Base-by-base conservation (phyloP, 2,888 invertebrate species). In the Leptodirus hochenwartii region DNA sequence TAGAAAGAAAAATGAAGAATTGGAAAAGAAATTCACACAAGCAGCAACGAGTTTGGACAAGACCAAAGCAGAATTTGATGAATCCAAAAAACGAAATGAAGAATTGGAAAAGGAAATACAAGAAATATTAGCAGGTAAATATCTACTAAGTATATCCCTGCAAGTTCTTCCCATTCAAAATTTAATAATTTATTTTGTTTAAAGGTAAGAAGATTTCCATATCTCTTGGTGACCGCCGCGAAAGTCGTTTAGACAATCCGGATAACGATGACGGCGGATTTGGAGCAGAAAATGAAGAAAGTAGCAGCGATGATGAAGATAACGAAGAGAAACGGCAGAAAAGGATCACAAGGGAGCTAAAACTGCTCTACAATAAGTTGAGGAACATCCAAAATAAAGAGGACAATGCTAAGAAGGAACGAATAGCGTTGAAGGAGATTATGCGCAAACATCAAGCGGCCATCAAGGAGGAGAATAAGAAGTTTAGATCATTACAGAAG, bases 401-500 rank as follows among this genome's bases (percentile, higher is more conserved):
- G 38, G 60, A 60, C 35, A 66, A 75, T 36, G 80, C 84, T 42
- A 74, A 75, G 46, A 74, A 73, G 47, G 88, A 88, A 46, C 61
- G 85, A 37, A 64, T 70, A 45, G 78, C 68, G 9, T 63, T 81
- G 31, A 79, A 79, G 44, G 75, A 78, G 47, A 70, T 80, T 32
- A 71, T 85, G 48, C 82, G 79, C 46, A 81, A 79, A 46, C 74
- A 81, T 50, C 81, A 82, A 43, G 64, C 67, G 5, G 65, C 74
- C 30, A 64, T 82, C 30, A 77, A 72, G 43, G 76, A 77, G 22
- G 85, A 82, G 44, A 80, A 78, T 47, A 74, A 74, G 45, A 81
- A 80, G 54, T 82, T 75, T 54, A 81, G 77, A 47, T 69, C 70
- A 41, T 54, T 87, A 23, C 81, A 85, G 50, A 81, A 81, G 40